A percentile compares a stretch with the other conserved stretches of the same genome.
phyloP scores from a whole-genome alignment of 2,113 vertebrate species.

The Grus americana region DNA sequence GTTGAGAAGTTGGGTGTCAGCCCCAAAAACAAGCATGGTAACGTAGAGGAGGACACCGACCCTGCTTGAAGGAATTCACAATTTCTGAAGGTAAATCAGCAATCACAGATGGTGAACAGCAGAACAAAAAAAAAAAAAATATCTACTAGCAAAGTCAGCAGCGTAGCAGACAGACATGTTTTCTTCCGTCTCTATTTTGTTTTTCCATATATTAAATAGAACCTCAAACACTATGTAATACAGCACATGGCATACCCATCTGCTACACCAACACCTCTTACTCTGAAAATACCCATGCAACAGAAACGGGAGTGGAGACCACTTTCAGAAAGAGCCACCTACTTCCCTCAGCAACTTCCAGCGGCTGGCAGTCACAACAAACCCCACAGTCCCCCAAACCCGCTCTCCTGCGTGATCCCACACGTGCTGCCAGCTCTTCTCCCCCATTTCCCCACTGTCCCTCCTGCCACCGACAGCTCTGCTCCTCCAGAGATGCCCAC shows the following conservation, averaged over 20 bases:
- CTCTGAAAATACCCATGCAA: neutral
- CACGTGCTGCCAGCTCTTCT: neutral
- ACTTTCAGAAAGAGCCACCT: neutral
- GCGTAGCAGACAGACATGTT: neutral
- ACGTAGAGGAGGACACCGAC: neutral
- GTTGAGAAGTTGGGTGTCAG: neutral
- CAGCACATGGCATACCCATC: neutral
- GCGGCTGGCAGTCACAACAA: constrained; percentile 7
- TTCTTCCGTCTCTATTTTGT: neutral
- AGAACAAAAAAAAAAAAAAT: neutral
- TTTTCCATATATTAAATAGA: neutral
- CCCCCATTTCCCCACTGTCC: neutral
- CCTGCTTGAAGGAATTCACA: accelerated
- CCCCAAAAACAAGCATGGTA: neutral
- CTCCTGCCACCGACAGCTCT: neutral
- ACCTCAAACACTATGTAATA: neutral
- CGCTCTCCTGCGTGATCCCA: neutral
- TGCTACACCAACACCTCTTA: neutral
- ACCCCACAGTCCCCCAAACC: neutral
- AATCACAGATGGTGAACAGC: neutral
- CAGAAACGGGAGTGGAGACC: accelerated
- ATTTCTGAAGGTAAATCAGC: neutral
- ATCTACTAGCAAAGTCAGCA: neutral
- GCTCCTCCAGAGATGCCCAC: neutral
- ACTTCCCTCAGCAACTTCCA: neutral